phyloP scores from a whole-genome alignment of 2,113 vertebrate genomes.

The Ochotona princeps region DNA sequence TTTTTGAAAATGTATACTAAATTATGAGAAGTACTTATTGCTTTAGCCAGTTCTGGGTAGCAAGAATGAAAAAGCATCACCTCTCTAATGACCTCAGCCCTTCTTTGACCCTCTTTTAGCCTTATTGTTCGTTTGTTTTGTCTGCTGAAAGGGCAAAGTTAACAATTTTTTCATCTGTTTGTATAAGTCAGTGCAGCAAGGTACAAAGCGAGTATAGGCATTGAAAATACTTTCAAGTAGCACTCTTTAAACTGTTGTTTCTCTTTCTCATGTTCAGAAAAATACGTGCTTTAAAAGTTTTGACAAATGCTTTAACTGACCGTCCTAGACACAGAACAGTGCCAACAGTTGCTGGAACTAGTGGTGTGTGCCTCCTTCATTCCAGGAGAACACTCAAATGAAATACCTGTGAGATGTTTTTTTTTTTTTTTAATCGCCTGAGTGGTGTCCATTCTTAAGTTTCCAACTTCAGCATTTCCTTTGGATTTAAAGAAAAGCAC shows the following conservation, averaged over 20 bases:
- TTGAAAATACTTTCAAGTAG: conserved; percentile 5
- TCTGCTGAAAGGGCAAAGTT: conserved; percentile 43
- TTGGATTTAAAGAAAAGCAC: neutral
- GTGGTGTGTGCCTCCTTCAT: conserved; percentile 51
- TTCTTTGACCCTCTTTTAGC: neutral
- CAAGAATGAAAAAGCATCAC: conserved; percentile 48
- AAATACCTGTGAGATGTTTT: neutral
- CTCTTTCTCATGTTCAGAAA: neutral
- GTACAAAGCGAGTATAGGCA: no score
- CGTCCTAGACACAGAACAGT: conserved; percentile 50
- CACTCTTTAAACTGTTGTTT: conserved; percentile 32
- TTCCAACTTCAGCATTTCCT: neutral
- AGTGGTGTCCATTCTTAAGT: neutral
- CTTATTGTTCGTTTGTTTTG: neutral
- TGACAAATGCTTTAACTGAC: conserved; percentile 24
- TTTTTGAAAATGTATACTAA: conserved; percentile 69
- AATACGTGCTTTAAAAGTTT: conserved; percentile 24
- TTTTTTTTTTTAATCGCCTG: neutral
- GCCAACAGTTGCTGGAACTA: conserved; percentile 45
- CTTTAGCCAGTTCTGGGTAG: conserved; percentile 23
- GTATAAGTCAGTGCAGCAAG: neutral
- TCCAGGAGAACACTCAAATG: neutral
- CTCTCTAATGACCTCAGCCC: neutral
- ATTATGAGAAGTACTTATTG: conserved; percentile 70
- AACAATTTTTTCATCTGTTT: neutral